Evolutionary conservation across 2,888 invertebrate species (phyloP).

Genomic region (Actias luna): DNA sequence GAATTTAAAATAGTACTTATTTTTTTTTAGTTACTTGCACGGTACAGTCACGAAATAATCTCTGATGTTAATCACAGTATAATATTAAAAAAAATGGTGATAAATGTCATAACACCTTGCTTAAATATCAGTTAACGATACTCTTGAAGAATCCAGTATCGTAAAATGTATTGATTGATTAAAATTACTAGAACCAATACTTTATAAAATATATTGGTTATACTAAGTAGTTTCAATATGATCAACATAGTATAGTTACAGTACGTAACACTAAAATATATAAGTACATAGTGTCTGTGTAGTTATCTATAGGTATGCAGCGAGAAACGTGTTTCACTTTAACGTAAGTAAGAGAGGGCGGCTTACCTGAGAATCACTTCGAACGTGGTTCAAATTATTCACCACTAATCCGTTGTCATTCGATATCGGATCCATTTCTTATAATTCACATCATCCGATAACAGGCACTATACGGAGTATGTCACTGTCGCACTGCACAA

Average conservation of each 20-base stretch:
- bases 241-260: not conserved
- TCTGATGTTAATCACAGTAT: too few species aligned
- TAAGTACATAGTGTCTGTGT: conserved; percentile 61
- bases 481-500: conserved; percentile 46
- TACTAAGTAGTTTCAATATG: not conserved
- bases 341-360: conserved; percentile 56
- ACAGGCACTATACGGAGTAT: conserved; percentile 27
- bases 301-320: conserved; percentile 73
- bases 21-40: too few species aligned
- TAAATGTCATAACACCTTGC: too few species aligned
- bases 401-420: conserved; percentile 75
- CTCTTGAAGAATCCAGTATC: too few species aligned
- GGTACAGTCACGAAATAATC: too few species aligned
- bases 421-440: conserved; percentile 74
- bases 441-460: conserved; percentile 63
- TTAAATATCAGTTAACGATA: too few species aligned
- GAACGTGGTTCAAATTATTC: conserved; percentile 78
- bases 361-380: conserved; percentile 79
- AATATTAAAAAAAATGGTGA: too few species aligned
- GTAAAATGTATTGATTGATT: too few species aligned
- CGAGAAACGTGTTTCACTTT: conserved; percentile 73
- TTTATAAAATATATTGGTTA: not conserved
- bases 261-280: conserved; percentile 20
- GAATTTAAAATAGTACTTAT: not conserved
- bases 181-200: too few species aligned